phyloP scores from a whole-genome alignment of 2,888 invertebrate genomes.

The Lordiphosa fenestrarum region DNA sequence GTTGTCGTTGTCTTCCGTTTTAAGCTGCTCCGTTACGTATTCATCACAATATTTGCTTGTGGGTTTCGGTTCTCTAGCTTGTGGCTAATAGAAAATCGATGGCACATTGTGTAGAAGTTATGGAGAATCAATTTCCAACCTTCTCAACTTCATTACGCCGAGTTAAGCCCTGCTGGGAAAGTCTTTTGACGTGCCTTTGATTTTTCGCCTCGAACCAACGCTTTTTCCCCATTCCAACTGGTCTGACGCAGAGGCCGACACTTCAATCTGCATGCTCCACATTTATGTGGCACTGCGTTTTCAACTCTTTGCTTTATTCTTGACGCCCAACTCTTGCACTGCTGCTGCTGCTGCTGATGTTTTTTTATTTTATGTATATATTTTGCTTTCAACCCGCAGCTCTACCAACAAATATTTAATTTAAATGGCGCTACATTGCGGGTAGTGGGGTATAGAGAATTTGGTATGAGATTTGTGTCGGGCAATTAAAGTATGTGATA shows the following conservation, averaged over 20 bases:
- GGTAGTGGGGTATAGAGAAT: constrained; percentile 18
- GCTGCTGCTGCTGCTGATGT: constrained; percentile 4
- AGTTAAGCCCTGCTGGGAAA: constrained; percentile 24
- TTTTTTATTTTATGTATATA: constrained; percentile 4
- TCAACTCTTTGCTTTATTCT: constrained; percentile 39
- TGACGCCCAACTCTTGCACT: constrained; percentile 24
- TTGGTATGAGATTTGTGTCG: constrained; percentile 16
- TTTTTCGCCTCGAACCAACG: constrained; percentile 19
- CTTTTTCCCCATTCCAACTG: constrained; percentile 16
- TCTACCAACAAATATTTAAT: constrained; percentile 59
- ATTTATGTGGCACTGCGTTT: constrained; percentile 62
- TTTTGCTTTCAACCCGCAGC: constrained; percentile 6
- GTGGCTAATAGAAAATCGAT: constrained; percentile 67
- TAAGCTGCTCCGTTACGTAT: constrained; percentile 28
- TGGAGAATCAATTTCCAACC: constrained; percentile 30
- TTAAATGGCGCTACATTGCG: constrained; percentile 33
- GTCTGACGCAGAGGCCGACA: constrained; percentile 31
- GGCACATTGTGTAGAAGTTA: constrained; percentile 48
- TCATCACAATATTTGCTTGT: constrained; percentile 43
- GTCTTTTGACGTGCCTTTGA: constrained; percentile 15
- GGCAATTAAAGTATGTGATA: not conserved
- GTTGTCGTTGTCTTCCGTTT: constrained; percentile 18
- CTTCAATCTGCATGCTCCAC: constrained; percentile 70
- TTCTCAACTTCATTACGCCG: constrained; percentile 11
- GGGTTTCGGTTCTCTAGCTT: constrained; percentile 43